Percentiles rank a stretch among this genome's conserved stretches.
phyloP scores from a whole-genome alignment of 2,797 vertebrate genomes.

The Macrochelys suwanniensis region DNA sequence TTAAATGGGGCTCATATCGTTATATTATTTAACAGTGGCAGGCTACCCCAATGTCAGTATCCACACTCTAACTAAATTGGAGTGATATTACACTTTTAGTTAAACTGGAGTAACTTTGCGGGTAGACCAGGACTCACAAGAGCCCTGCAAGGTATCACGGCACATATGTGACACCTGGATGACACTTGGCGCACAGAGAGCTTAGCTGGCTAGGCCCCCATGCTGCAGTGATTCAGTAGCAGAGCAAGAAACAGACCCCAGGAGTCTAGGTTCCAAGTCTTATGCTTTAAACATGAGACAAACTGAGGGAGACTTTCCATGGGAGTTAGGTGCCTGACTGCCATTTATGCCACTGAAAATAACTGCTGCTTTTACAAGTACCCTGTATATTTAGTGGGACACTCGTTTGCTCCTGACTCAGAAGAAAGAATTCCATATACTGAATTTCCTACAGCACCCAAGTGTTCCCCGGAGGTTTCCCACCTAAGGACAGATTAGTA shows the following conservation, averaged over 20 bases:
- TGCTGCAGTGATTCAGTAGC: background rate
- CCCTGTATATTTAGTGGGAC: background rate
- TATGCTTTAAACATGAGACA: background rate
- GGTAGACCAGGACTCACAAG: background rate
- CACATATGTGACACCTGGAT: background rate
- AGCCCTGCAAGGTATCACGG: background rate
- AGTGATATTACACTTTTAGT: background rate
- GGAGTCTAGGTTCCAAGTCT: background rate
- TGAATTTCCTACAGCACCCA: background rate
- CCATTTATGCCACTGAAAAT: background rate
- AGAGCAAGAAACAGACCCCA: background rate
- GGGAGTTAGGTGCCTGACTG: background rate
- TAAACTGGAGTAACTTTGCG: background rate
- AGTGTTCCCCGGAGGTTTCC: fast-evolving
- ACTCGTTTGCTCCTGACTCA: background rate
- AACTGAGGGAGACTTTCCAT: background rate
- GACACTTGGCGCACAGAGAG: background rate
- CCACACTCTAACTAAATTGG: background rate
- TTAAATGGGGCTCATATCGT: background rate
- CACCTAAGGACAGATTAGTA: fast-evolving
- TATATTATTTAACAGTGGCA: background rate
- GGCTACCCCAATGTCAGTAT: background rate
- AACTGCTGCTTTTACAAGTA: background rate
- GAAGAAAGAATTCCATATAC: background rate
- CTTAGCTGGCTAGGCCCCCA: background rate